Percentiles rank a stretch among this genome's conserved stretches.
These are phyloP conservation scores for Nezara viridula DNA, from an alignment of 2,888 invertebrate genomes.

Conservation along the genomic window DNA sequence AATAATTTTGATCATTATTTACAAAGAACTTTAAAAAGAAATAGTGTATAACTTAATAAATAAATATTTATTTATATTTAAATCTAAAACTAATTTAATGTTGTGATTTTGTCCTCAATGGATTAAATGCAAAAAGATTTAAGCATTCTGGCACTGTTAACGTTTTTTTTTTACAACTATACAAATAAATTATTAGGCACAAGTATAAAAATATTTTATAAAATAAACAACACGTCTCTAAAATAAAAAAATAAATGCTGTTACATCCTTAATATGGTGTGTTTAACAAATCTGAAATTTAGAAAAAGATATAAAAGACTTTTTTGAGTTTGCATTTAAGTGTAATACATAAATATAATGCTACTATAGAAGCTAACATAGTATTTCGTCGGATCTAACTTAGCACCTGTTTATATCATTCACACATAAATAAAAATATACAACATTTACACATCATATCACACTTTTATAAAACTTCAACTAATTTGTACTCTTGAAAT, in stretches of 20 bases:
- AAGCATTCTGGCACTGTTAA: slow-evolving; percentile 23
- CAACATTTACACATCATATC: slow-evolving; percentile 21
- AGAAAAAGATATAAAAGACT: slow-evolving; percentile 18
- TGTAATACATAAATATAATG: slow-evolving; percentile 33
- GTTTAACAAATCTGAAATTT: slow-evolving; percentile 30
- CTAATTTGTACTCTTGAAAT: slow-evolving; percentile 36
- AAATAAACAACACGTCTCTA: slow-evolving; percentile 44
- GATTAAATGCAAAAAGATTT: slow-evolving; percentile 19
- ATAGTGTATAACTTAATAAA: background rate
- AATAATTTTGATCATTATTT: background rate
- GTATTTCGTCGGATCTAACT: background rate
- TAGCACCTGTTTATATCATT: slow-evolving; percentile 6
- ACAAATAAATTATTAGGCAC: slow-evolving; percentile 41
- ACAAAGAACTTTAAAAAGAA: background rate
- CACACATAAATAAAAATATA: background rate
- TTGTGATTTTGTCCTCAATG: background rate
- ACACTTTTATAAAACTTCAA: background rate
- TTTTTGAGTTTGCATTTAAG: background rate
- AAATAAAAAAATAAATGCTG: slow-evolving; percentile 47
- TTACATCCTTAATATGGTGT: slow-evolving; percentile 19
- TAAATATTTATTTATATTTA: slow-evolving; percentile 1
- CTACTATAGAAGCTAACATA: slow-evolving; percentile 24
- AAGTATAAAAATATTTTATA: slow-evolving; percentile 44
- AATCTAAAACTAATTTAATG: slow-evolving; percentile 17
- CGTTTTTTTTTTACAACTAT: slow-evolving; percentile 2